Conservation (phyloP, 2,888 invertebrate species). For the Meiosimyza decipiens region DNA sequence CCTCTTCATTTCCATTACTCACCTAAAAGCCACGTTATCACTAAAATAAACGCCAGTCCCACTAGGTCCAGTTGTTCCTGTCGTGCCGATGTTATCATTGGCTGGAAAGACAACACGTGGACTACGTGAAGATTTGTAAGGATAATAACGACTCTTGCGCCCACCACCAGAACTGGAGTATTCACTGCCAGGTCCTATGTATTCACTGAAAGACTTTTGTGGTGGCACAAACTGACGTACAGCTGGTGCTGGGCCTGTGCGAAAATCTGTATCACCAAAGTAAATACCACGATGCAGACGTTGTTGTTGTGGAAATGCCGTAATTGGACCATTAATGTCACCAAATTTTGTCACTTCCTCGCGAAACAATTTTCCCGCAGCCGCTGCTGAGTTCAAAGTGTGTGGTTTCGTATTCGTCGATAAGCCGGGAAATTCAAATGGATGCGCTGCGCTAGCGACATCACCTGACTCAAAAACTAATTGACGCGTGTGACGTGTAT, state of each 20-base stretch:
- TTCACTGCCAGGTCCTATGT: constrained; percentile 48
- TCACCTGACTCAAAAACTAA: constrained; percentile 58
- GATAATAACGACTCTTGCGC: constrained; percentile 63
- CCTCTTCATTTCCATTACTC: constrained; percentile 35
- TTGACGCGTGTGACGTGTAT: constrained; percentile 60
- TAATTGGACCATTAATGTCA: constrained; percentile 66
- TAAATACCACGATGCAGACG: constrained; percentile 61
- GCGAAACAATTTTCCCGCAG: constrained; percentile 58
- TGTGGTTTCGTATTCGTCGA: constrained; percentile 62
- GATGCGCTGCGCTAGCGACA: constrained; percentile 49
- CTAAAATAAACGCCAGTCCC: constrained; percentile 63
- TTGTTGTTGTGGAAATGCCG: constrained; percentile 62
- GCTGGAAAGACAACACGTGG: constrained; percentile 66
- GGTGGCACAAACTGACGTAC: constrained; percentile 51
- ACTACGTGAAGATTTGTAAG: constrained; percentile 65
- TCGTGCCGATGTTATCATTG: constrained; percentile 63
- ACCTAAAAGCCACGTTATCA: constrained; percentile 66
- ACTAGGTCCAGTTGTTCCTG: constrained; percentile 56
- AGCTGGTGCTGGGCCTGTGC: constrained; percentile 52
- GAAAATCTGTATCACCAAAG: constrained; percentile 61
- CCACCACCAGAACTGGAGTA: constrained; percentile 52
- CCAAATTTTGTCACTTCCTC: constrained; percentile 67
- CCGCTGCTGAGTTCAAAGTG: constrained; percentile 53
- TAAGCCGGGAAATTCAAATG: constrained; percentile 63
- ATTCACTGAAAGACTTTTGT: constrained; percentile 65